Conservation (phyloP, 2,797 vertebrate genomes). For the Cryptoblepharus egeriae region DNA sequence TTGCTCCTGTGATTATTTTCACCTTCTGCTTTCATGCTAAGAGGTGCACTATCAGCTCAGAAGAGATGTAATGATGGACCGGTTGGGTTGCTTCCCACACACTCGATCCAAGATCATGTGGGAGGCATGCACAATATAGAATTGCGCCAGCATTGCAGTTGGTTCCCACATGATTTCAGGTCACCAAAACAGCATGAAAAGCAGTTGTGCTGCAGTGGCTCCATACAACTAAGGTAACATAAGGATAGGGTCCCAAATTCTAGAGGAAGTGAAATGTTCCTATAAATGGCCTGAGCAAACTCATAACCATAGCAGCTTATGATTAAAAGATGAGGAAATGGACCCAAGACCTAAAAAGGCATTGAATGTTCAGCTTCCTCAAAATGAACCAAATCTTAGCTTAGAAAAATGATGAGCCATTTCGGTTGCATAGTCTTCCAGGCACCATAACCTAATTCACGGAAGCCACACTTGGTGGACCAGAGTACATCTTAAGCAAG, state of each 20-base stretch:
- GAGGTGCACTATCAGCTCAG: too few species aligned
- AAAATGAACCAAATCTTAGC: neutral
- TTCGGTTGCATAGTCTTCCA: neutral
- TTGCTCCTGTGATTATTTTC: neutral
- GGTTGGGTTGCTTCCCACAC: neutral
- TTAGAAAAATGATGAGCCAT: neutral
- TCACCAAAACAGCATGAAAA: neutral
- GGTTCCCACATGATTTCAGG: neutral
- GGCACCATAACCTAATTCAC: neutral
- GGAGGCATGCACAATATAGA: too few species aligned
- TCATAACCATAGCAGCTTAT: neutral
- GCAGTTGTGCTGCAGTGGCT: neutral
- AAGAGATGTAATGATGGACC: neutral
- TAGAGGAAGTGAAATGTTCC: neutral
- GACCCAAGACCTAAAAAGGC: slow-evolving; percentile 5
- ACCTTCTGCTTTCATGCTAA: neutral
- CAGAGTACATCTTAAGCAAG: neutral
- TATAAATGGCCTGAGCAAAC: neutral
- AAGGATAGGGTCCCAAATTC: neutral
- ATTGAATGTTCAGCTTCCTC: slow-evolving; percentile 25
- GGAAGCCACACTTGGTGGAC: rapidly evolving
- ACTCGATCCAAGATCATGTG: neutral
- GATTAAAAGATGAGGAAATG: slow-evolving; percentile 36
- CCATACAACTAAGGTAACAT: neutral
- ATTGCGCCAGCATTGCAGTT: neutral